Conservation (phyloP, 1,140 invertebrate species). For the Drosophila sechellia region DNA sequence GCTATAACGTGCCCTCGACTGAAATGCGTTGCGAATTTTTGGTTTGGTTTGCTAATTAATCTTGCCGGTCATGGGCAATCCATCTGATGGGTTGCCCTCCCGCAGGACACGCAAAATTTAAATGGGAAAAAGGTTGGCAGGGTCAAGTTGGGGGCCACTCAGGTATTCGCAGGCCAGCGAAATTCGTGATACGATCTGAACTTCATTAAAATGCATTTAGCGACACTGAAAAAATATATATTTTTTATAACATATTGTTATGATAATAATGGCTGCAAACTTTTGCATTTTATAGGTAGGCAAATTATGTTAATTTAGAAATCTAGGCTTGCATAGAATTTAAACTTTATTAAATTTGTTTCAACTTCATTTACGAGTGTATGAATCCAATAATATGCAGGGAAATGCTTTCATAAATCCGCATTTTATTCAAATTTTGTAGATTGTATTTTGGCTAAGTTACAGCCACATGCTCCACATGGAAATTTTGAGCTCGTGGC, state of each 20-base stretch:
- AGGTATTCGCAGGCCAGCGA: slow-evolving; percentile 6
- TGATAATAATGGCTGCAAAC: not conserved
- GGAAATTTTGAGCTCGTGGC: slow-evolving; percentile 24
- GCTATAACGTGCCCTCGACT: slow-evolving; percentile 38
- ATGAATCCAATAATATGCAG: not conserved
- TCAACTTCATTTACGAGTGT: not conserved
- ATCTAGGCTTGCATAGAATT: too few relatives aligned
- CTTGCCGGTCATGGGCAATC: slow-evolving; percentile 15
- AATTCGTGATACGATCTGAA: slow-evolving; percentile 24
- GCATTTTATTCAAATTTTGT: slow-evolving; percentile 10
- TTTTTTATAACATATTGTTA: not conserved
- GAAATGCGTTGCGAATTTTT: slow-evolving; percentile 27
- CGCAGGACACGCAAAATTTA: slow-evolving; percentile 30
- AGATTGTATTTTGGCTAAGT: not conserved
- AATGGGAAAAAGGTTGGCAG: slow-evolving; percentile 13
- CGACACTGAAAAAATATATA: slow-evolving; percentile 10
- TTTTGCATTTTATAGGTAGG: too few relatives aligned
- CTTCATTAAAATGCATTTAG: slow-evolving; percentile 26
- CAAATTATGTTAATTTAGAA: too few relatives aligned
- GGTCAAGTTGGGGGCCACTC: slow-evolving; percentile 33
- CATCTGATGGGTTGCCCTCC: not conserved
- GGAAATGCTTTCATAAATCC: not conserved
- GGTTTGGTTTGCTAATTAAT: slow-evolving; percentile 25
- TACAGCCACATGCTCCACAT: not conserved
- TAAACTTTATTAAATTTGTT: too few relatives aligned